Evolutionary conservation across 2,888 invertebrate species (phyloP).

Genomic region (Cartodere bifasciata): DNA sequence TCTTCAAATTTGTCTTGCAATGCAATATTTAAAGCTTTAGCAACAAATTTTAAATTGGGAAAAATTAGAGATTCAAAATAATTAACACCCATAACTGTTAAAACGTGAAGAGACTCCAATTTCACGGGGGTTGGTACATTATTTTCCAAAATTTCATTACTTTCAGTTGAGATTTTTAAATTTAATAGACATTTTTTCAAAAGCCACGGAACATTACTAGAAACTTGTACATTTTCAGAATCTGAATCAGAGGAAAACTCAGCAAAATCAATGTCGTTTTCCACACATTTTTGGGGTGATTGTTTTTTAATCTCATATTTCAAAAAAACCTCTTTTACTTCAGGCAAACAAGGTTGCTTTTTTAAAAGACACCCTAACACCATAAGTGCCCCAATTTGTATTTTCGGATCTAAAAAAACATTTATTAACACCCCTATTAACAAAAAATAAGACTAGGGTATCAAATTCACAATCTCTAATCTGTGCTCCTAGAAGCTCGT

Average conservation of each 20-base stretch:
- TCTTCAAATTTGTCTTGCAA: constrained; percentile 50
- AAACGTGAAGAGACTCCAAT: constrained; percentile 64
- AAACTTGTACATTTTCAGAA: constrained; percentile 12
- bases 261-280: constrained; percentile 28
- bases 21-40: constrained; percentile 45
- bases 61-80: constrained; percentile 44
- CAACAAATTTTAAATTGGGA: constrained; percentile 45
- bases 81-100: constrained; percentile 48
- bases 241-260: constrained; percentile 33
- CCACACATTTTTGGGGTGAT: no score
- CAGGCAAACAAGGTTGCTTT: constrained; percentile 48
- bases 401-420: constrained; percentile 47
- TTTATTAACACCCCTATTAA: no score
- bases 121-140: constrained; percentile 51
- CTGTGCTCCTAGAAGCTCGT: no score
- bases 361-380: constrained; percentile 60
- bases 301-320: constrained; percentile 40
- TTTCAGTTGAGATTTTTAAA: constrained; percentile 25
- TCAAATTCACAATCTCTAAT: no score
- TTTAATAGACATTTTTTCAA: constrained; percentile 49
- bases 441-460: no score
- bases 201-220: constrained; percentile 40
- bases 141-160: constrained; percentile 1
- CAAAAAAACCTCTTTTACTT: constrained; percentile 42
- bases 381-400: constrained; percentile 60